phyloP scores from a whole-genome alignment of 2,888 invertebrate species.

The Cephus runcator region DNA sequence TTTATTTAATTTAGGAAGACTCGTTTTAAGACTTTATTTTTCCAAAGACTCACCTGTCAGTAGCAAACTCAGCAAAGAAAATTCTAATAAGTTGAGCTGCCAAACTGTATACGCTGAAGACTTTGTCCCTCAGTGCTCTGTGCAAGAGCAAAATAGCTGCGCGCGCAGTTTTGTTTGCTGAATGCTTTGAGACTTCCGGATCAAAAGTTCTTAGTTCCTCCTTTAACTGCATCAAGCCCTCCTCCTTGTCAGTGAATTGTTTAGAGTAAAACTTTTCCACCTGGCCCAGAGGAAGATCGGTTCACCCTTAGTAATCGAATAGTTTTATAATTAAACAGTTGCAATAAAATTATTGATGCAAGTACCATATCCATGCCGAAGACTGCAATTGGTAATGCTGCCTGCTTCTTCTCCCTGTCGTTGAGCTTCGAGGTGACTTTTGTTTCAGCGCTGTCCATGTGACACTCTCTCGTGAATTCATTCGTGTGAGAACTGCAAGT shows the following conservation, averaged over 20 bases:
- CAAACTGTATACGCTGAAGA: slow-evolving; percentile 87
- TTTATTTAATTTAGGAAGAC: slow-evolving; percentile 6
- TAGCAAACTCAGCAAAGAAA: slow-evolving; percentile 86
- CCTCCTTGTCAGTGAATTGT: slow-evolving; percentile 89
- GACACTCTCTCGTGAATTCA: slow-evolving; percentile 81
- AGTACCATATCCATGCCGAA: slow-evolving; percentile 88
- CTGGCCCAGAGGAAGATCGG: slow-evolving; percentile 60
- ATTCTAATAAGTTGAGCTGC: slow-evolving; percentile 85
- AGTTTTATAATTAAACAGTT: background rate
- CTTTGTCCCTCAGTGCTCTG: slow-evolving; percentile 85
- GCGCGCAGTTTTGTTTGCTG: slow-evolving; percentile 83
- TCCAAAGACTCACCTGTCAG: slow-evolving; percentile 71
- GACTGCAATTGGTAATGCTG: slow-evolving; percentile 88
- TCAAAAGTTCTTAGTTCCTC: slow-evolving; percentile 68
- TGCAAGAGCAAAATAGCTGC: slow-evolving; percentile 84
- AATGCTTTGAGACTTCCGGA: slow-evolving; percentile 63
- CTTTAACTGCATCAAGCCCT: slow-evolving; percentile 79
- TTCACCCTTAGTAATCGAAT: background rate
- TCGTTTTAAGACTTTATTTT: background rate
- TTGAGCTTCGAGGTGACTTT: slow-evolving; percentile 72
- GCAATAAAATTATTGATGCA: background rate
- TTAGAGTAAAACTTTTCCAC: slow-evolving; percentile 92
- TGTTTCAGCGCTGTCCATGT: slow-evolving; percentile 69
- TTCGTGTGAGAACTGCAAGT: slow-evolving; percentile 81
- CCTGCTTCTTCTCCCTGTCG: slow-evolving; percentile 86